phyloP scores from a whole-genome alignment of 2,888 invertebrate genomes.

The Napeogenes inachia region DNA sequence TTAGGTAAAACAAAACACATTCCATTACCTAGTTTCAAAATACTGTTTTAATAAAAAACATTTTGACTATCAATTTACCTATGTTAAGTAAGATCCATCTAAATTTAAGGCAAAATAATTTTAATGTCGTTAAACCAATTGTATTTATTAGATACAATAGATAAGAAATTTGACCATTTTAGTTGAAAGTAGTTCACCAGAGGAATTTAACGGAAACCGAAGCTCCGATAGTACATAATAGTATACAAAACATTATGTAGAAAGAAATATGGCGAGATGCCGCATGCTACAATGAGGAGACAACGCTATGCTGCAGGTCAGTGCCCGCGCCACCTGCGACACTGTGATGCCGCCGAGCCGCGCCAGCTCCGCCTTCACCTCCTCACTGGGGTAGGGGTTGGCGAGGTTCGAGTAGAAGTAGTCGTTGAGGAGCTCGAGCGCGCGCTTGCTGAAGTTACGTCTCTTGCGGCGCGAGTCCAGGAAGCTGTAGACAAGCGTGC shows the following conservation, averaged over 20 bases:
- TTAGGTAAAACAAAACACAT: too few species aligned
- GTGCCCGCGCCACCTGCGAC: slow-evolving; percentile 80
- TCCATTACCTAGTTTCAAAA: too few species aligned
- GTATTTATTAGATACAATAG: too few species aligned
- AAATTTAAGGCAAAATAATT: too few species aligned
- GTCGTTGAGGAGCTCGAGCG: slow-evolving; percentile 96
- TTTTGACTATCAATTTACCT: too few species aligned
- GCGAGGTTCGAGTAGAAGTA: slow-evolving; percentile 98
- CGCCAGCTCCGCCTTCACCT: slow-evolving; percentile 97
- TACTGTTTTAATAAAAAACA: too few species aligned
- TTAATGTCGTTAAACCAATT: too few species aligned
- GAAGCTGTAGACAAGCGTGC: slow-evolving; percentile 58
- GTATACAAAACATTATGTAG: slow-evolving; percentile 6
- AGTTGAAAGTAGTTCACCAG: too few species aligned
- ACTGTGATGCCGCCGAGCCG: slow-evolving; percentile 97
- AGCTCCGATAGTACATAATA: slow-evolving; percentile 11
- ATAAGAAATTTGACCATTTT: too few species aligned
- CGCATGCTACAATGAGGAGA: neutral
- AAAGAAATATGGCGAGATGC: neutral
- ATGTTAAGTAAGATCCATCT: too few species aligned
- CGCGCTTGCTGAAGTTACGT: slow-evolving; percentile 97
- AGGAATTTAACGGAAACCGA: neutral
- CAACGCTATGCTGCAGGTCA: too few species aligned
- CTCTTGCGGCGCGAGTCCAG: slow-evolving; percentile 87
- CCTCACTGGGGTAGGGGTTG: slow-evolving; percentile 98